Conservation (phyloP, 2,113 vertebrate species). For the Callionymus lyra region DNA sequence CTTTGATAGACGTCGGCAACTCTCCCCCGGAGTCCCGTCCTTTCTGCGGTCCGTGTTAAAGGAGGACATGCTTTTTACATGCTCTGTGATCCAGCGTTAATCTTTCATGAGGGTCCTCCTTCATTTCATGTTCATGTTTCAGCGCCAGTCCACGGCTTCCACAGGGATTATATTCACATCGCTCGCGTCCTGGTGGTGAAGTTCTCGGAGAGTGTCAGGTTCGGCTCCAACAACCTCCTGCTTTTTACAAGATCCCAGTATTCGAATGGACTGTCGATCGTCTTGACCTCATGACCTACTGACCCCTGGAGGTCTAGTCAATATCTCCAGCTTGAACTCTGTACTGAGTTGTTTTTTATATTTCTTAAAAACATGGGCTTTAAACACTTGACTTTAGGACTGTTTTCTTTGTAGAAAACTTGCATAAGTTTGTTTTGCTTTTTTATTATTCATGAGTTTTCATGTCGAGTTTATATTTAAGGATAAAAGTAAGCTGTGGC, state of each 20-base stretch:
- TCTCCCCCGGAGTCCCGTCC: not conserved
- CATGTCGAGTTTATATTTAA: too few relatives aligned
- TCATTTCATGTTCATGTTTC: slow-evolving; percentile 42
- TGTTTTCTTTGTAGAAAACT: too few relatives aligned
- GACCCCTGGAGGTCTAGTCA: slow-evolving; percentile 1
- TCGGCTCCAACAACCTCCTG: not conserved
- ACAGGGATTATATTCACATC: slow-evolving; percentile 8
- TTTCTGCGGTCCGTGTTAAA: slow-evolving; percentile 16
- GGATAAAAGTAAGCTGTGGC: too few relatives aligned
- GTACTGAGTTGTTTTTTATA: too few relatives aligned
- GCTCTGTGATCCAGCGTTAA: slow-evolving; percentile 43
- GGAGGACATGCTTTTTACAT: slow-evolving; percentile 42
- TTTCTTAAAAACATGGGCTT: too few relatives aligned
- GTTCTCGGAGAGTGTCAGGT: slow-evolving; percentile 7
- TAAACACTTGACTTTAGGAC: too few relatives aligned
- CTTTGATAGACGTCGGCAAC: slow-evolving; percentile 13
- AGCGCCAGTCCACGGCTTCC: slow-evolving; percentile 6
- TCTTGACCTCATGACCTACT: slow-evolving; percentile 4
- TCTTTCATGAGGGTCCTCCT: slow-evolving; percentile 41
- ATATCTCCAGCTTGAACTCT: not conserved
- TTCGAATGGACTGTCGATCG: too few relatives aligned
- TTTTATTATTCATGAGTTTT: too few relatives aligned
- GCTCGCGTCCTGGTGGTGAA: slow-evolving; percentile 1
- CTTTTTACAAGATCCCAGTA: too few relatives aligned
- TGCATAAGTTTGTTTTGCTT: too few relatives aligned